A percentile compares a stretch with the other conserved stretches of the same genome.
These are phyloP conservation scores for Popillia japonica DNA, from an alignment of 1,140 invertebrate genomes.

Conservation along the genomic window DNA sequence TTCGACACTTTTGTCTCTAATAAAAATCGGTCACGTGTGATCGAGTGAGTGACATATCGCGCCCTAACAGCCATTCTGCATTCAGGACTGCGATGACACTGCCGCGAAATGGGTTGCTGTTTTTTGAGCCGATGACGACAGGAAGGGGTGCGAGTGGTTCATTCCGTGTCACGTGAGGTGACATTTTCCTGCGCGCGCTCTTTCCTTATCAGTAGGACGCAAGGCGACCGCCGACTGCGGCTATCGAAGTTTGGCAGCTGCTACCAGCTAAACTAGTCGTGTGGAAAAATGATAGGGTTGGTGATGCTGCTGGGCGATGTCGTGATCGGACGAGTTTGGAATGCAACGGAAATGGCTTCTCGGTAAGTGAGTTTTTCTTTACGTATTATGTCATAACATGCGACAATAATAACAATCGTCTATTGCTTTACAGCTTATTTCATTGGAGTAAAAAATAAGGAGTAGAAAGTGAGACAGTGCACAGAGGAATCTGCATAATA, in stretches of 20 bases:
- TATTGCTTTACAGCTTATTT: too few species aligned
- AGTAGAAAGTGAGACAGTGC: too few species aligned
- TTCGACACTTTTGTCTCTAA: constrained; percentile 58
- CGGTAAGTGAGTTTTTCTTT: not conserved
- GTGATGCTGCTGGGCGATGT: constrained; percentile 28
- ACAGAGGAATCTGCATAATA: not conserved
- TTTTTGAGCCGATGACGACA: constrained; percentile 24
- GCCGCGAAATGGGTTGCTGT: constrained; percentile 33
- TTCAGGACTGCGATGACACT: constrained; percentile 41
- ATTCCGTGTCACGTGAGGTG: constrained; percentile 41
- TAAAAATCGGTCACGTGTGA: constrained; percentile 59
- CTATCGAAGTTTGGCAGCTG: constrained; percentile 48
- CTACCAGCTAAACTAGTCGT: constrained; percentile 47
- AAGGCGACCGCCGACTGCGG: constrained; percentile 46
- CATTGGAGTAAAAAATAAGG: too few species aligned
- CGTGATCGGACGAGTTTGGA: not conserved
- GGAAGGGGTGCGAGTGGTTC: constrained; percentile 31
- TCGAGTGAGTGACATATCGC: constrained; percentile 58
- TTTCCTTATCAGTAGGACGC: constrained; percentile 44
- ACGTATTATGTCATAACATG: not conserved
- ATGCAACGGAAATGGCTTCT: not conserved
- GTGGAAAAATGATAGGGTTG: constrained; percentile 50
- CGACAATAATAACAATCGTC: not conserved
- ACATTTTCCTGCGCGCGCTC: constrained; percentile 47
- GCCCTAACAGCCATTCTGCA: constrained; percentile 51